These are phyloP conservation scores for human DNA, from an alignment of 2,113 vertebrate species.

Conservation along the genomic window DNA sequence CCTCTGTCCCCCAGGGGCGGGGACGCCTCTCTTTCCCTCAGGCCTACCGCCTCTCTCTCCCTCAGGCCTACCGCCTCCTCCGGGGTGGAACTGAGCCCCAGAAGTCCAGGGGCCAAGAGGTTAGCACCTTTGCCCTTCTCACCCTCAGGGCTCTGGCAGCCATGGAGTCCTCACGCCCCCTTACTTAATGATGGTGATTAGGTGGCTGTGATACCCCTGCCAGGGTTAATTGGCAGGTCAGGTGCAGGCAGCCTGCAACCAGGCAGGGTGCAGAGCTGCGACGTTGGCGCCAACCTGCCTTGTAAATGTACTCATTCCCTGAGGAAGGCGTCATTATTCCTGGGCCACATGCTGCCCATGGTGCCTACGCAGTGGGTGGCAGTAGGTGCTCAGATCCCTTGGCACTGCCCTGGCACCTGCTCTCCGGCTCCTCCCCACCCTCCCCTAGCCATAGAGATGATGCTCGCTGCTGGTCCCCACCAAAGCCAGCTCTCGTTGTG, in stretches of 20 bases:
- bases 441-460: not conserved
- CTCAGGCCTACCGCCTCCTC: not conserved
- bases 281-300: constrained; percentile 37
- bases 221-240: constrained; percentile 69
- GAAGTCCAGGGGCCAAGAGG: not conserved
- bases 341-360: not conserved
- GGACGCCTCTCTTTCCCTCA: not conserved
- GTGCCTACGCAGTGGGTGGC: not conserved
- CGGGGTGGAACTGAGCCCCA: not conserved
- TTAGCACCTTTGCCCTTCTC: constrained; percentile 23
- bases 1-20: not conserved
- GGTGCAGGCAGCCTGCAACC: not conserved
- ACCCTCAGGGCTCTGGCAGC: not conserved
- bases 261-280: constrained; percentile 20
- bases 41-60: not conserved
- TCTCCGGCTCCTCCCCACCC: not conserved
- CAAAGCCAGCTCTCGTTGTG: not conserved
- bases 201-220: constrained; percentile 17
- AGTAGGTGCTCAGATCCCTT: not conserved
- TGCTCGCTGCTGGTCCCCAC: not conserved
- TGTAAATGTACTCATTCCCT: constrained; percentile 22
- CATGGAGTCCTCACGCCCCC: not conserved
- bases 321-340: constrained; percentile 46
- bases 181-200: constrained; percentile 60
- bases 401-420: not conserved